phyloP scores from a whole-genome alignment of 2,113 vertebrate genomes.

The Perccottus glenii region DNA sequence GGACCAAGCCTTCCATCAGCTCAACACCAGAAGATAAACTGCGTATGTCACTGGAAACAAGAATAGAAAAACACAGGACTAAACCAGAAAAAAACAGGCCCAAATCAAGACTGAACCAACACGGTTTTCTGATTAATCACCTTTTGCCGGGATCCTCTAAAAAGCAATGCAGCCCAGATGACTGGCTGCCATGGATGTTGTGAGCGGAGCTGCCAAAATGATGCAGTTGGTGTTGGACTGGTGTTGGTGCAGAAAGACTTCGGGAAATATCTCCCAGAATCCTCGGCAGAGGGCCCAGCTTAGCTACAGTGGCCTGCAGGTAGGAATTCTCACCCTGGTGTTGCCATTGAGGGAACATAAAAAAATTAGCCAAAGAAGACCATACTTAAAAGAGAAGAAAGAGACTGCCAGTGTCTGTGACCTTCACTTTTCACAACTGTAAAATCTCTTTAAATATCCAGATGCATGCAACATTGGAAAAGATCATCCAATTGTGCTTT shows the following conservation, averaged over 20 bases:
- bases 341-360: conserved; percentile 47
- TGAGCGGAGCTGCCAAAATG: conserved; percentile 86
- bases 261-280: conserved; percentile 93
- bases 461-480: no score
- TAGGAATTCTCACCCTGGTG: conserved; percentile 99
- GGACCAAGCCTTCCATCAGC: conserved; percentile 78
- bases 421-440: no score
- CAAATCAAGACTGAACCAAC: not conserved
- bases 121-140: conserved; percentile 67
- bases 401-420: conserved; percentile 62
- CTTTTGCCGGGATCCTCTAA: conserved; percentile 90
- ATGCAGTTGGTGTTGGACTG: conserved; percentile 89
- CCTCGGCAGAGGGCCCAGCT: conserved; percentile 93
- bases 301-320: conserved; percentile 97
- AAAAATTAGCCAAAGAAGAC: conserved; percentile 72
- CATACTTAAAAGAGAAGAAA: conserved; percentile 46
- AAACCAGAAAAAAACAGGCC: not conserved
- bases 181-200: conserved; percentile 90
- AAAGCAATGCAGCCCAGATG: conserved; percentile 94
- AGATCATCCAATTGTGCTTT: no score
- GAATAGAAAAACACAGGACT: not conserved
- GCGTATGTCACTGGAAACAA: not conserved
- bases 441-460: no score
- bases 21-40: not conserved
- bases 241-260: conserved; percentile 85